phyloP scores from a whole-genome alignment of 2,888 invertebrate species.

The Plagodis dolabraria region DNA sequence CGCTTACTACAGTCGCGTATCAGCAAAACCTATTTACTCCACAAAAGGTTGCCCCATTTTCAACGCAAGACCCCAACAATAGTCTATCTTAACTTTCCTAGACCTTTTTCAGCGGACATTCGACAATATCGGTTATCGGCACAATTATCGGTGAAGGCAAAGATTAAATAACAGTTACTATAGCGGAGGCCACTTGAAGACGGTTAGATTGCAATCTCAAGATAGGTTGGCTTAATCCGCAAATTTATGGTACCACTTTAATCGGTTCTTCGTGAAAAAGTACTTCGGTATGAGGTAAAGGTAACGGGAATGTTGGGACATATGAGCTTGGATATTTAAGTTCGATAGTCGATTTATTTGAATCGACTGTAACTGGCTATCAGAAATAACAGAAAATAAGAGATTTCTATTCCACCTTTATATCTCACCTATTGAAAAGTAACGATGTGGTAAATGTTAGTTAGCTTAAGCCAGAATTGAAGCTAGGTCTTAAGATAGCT shows the following conservation, averaged over 20 bases:
- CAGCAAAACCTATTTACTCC: constrained; percentile 25
- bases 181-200: constrained; percentile 55
- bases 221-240: constrained; percentile 78
- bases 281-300: constrained; percentile 30
- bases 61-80: constrained; percentile 38
- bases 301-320: constrained; percentile 14
- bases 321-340: constrained; percentile 12
- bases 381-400: no score
- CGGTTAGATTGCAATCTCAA: constrained; percentile 74
- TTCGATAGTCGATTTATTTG: not conserved
- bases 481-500: no score
- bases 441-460: no score
- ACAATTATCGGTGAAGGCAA: constrained; percentile 72
- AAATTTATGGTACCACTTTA: constrained; percentile 77
- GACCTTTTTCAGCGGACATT: constrained; percentile 55
- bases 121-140: constrained; percentile 68
- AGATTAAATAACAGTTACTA: constrained; percentile 1
- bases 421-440: no score
- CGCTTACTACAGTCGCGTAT: not conserved
- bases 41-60: constrained; percentile 34
- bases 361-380: no score
- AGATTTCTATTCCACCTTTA: no score
- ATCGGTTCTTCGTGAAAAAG: constrained; percentile 66
- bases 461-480: no score
- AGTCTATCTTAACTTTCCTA: constrained; percentile 45